Base-by-base conservation (phyloP, 2,113 vertebrate species). In the Hyla sarda region DNA sequence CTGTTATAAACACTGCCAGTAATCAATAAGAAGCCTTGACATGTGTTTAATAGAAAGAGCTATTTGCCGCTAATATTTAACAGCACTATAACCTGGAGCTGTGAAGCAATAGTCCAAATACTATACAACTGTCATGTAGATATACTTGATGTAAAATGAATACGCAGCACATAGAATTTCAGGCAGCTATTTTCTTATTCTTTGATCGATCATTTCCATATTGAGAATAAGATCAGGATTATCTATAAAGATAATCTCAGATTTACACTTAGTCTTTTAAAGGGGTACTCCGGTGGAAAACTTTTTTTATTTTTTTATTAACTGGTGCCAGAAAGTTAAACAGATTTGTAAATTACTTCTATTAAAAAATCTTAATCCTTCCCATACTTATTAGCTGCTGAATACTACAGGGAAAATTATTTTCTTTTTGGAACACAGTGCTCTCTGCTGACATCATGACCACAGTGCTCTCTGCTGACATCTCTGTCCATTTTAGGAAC, bases 101-200 rank as follows among this genome's bases (percentile, higher is more conserved):
- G 12, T 45, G 0, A 12, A n/a, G n/a, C n/a, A 62, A 81, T 25
- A 8, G 34, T 41, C 32, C 21, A 62, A 81, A 67, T 47, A 8
- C 41, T n/a, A n/a, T n/a, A n/a, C 60, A 81, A 30, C 47, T 81
- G 32, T 67, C 23, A 56, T 65, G 79, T 65, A 23, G 56, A n/a
- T 74, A 21, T 47, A 45, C 71, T 45, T 25, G 60, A 19, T 17
- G 21, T 58, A 9, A 34, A 69, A 69, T 21, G 13, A 30, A 65
- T 65, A 30, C 34, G 5, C 16, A 34, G 30, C 5, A 34, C 1
- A 69, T 69, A 21, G 32, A 69, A 34, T 69, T 69, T 69, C 30
- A 17, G 34, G 32, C 16, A 69, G 19, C 30, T 14, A 67, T 17
- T 67, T 67, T 32, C 30, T 67, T 28, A 67, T 67, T 67, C 30